Evolutionary conservation across 2,888 invertebrate species (phyloP).

Genomic region (Melinopterus prodromus): DNA sequence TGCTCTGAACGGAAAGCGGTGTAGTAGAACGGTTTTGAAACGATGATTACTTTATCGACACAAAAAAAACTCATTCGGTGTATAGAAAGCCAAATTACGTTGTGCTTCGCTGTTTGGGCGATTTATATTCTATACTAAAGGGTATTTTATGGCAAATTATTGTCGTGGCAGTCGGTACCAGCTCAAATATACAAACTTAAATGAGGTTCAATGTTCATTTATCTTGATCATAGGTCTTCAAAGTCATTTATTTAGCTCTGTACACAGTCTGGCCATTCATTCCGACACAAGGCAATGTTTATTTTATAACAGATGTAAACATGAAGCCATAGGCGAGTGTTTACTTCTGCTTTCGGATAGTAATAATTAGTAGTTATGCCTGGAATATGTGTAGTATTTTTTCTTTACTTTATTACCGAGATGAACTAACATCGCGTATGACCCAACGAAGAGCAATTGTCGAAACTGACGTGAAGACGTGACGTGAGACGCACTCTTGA

Average conservation of each 20-base stretch:
- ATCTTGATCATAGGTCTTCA: not conserved
- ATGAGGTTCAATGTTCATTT: not conserved
- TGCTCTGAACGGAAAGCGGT: not conserved
- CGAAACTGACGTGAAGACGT: not conserved
- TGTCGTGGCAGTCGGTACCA: not conserved
- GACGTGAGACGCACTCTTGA: not conserved
- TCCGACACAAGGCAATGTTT: no score
- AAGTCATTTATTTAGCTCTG: no score
- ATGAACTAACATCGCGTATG: not conserved
- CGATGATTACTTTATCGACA: conserved; percentile 6
- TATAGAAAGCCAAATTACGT: not conserved
- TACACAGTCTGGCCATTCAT: no score
- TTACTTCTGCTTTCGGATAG: no score
- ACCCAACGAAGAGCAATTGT: conserved; percentile 5
- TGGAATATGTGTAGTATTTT: no score
- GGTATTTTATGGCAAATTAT: not conserved
- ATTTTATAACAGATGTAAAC: no score
- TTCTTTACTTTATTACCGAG: not conserved
- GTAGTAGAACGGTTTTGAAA: not conserved
- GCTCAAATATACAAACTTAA: not conserved
- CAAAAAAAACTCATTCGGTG: conserved; percentile 5
- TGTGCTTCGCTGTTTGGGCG: not conserved
- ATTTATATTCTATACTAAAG: conserved; percentile 13
- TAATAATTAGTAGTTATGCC: no score
- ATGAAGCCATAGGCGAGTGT: no score